Evolutionary conservation across 2,888 invertebrate species (phyloP), one percentile per base, ranked within the genome.

Genomic region (Hirtodrosophila alboralis): DNA sequence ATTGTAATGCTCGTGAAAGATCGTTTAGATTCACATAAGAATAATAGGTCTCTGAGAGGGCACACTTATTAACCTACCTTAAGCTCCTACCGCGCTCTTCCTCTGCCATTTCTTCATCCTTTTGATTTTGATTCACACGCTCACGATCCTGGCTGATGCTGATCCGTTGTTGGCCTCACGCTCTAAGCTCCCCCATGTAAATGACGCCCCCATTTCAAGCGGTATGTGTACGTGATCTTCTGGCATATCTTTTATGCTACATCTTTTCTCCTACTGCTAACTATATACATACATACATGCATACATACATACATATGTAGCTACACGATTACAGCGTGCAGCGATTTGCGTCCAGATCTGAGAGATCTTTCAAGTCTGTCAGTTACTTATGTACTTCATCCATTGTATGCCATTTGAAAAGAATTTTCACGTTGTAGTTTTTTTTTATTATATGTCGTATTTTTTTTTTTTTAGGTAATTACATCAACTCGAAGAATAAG

Each of bases 161-260:
- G 28, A 78, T 83, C 71, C 31, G 62, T 62, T 70, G 70, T 54
- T 60, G 58, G 41, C 21, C 73, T 76, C 77, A 80, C 49, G 79
- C 43, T 68, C 64, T 54, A 57, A 49, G 86, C 73, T 77, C 40
- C 56, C 60, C 74, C 59, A 80, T 79, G 79, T 79, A 79, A 86
- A 84, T 84, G 86, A 79, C 79, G 86, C 79, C 86, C 79, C 86
- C 79, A 84, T 64, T 75, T 84, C 57, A 58, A 64, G 79, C 62
- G 75, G 38, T 56, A 68, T 52, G 37, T 53, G 81, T 79, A 79
- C 79, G 79, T 79, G 79, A 86, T 79, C 73, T 84, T 80, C 65
- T 63, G 54, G 56, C 60, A 54, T 86, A 84, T 79, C 86, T 84
- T 41, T 67, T 72, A 53, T 60, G 63, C 73, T 57, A 80, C 84